phyloP scores from a whole-genome alignment of 1,140 invertebrate genomes.

The Chelonus insularis region DNA sequence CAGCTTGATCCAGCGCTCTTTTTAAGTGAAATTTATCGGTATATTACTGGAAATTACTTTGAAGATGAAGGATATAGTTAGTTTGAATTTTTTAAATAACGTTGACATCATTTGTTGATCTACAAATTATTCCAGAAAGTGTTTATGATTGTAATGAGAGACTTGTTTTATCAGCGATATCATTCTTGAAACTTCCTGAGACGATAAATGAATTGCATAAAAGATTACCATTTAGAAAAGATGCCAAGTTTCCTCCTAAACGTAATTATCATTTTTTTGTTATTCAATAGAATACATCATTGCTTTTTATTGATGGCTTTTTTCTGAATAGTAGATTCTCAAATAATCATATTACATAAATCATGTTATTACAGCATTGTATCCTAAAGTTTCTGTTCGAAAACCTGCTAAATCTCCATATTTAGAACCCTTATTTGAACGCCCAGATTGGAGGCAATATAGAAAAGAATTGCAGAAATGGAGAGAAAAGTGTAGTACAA shows the following conservation, averaged over 20 bases:
- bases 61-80: slow-evolving; percentile 47
- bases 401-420: slow-evolving; percentile 34
- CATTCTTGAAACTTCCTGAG: slow-evolving; percentile 49
- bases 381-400: neutral
- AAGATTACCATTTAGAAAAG: slow-evolving; percentile 38
- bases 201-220: slow-evolving; percentile 44
- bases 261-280: slow-evolving; percentile 39
- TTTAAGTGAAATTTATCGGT: slow-evolving; percentile 48
- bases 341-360: too few species aligned
- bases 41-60: slow-evolving; percentile 47
- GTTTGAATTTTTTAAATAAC: slow-evolving; percentile 21
- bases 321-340: neutral
- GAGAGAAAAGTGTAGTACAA: slow-evolving; percentile 28
- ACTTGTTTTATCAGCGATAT: slow-evolving; percentile 51
- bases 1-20: slow-evolving; percentile 42
- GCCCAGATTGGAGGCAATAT: slow-evolving; percentile 42
- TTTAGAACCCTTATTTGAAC: slow-evolving; percentile 35
- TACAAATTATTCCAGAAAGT: slow-evolving; percentile 38
- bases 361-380: slow-evolving; percentile 18
- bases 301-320: neutral
- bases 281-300: neutral
- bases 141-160: slow-evolving; percentile 48
- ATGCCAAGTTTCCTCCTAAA: slow-evolving; percentile 37
- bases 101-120: neutral
- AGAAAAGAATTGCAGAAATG: slow-evolving; percentile 32